Conservation (phyloP, 2,888 invertebrate genomes). For the Phytoseiulus persimilis region DNA sequence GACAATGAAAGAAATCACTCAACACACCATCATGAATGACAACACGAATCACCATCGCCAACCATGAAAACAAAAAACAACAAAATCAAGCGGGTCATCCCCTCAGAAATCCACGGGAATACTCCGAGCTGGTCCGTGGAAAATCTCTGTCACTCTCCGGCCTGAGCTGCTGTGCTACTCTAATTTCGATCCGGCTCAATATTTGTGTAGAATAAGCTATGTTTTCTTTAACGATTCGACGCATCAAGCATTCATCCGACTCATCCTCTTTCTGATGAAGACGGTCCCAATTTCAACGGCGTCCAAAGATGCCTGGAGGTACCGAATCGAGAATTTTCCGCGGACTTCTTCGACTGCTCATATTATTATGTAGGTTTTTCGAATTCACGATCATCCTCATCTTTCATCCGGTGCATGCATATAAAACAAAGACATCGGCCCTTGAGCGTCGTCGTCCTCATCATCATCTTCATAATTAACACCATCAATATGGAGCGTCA, state of each 20-base stretch:
- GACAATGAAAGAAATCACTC: not conserved
- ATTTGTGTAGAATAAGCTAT: not conserved
- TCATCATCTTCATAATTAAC: not conserved
- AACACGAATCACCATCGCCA: constrained; percentile 11
- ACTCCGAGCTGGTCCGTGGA: not conserved
- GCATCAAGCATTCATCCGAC: too few relatives aligned
- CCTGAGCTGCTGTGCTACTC: not conserved
- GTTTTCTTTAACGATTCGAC: too few relatives aligned
- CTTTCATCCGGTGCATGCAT: not conserved
- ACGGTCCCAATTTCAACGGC: too few relatives aligned
- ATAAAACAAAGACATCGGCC: not conserved
- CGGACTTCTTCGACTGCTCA: not conserved
- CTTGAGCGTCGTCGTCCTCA: not conserved
- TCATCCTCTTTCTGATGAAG: too few relatives aligned
- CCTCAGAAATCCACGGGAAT: not conserved
- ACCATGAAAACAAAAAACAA: not conserved
- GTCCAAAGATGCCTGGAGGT: too few relatives aligned
- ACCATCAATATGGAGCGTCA: not conserved
- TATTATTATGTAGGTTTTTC: not conserved
- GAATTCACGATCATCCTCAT: not conserved
- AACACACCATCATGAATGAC: not conserved
- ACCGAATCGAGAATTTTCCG: not conserved
- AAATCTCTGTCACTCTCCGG: not conserved
- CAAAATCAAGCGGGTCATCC: not conserved
- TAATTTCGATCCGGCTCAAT: not conserved